Percentiles rank a stretch among this genome's conserved stretches.
Evolutionary conservation across 2,113 vertebrate genomes (phyloP).

Genomic region (Elaphurus davidianus): DNA sequence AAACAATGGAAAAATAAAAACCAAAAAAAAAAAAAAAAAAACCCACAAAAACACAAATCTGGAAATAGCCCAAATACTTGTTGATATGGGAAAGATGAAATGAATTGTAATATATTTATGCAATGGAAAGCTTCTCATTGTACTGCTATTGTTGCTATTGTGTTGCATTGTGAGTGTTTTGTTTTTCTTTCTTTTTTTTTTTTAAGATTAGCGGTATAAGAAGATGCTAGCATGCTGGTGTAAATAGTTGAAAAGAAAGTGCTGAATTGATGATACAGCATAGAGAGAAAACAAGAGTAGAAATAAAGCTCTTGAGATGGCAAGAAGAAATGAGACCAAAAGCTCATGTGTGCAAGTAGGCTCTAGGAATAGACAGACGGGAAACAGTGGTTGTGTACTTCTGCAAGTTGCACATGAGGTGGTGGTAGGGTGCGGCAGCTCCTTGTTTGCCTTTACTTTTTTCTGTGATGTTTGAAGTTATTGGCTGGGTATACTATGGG

Average conservation of each 20-base stretch:
- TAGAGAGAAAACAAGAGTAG: background rate
- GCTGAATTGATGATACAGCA: background rate
- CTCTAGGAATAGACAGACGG: background rate
- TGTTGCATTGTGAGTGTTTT: background rate
- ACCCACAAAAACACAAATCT: background rate
- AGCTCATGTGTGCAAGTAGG: background rate
- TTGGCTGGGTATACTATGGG: background rate
- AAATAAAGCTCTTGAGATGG: background rate
- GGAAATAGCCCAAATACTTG: background rate
- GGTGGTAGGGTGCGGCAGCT: background rate
- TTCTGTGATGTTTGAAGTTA: background rate
- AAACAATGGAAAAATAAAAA: background rate
- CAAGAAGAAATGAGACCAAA: background rate
- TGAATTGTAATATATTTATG: background rate
- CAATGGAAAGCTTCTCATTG: background rate
- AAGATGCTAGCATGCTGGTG: background rate
- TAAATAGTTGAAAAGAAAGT: background rate
- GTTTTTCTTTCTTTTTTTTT: background rate
- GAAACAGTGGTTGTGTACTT: background rate
- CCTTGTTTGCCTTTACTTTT: background rate
- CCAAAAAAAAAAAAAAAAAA: background rate
- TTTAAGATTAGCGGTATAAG: background rate
- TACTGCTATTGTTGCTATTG: background rate
- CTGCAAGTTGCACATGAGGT: background rate
- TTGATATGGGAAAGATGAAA: background rate